Percentiles rank a stretch among this genome's conserved stretches.
Evolutionary conservation across 1,140 invertebrate genomes (phyloP).

Genomic region (Eupeodes corollae): DNA sequence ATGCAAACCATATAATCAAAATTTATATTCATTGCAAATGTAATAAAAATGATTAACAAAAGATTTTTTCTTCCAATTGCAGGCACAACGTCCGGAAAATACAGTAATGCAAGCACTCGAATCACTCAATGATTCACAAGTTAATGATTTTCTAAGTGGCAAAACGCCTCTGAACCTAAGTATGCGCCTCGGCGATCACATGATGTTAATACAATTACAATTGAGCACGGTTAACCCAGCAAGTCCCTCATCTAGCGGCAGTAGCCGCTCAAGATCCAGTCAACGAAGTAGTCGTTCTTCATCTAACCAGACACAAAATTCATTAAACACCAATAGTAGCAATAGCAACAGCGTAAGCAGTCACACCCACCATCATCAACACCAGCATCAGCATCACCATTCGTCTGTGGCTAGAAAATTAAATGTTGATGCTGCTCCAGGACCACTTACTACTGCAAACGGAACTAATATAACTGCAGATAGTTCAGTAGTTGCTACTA

Average conservation of each 20-base stretch:
- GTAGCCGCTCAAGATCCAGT: constrained; percentile 11
- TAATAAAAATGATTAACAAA: too few species aligned
- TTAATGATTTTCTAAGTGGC: constrained; percentile 88
- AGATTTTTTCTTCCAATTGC: constrained; percentile 37
- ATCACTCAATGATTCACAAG: constrained; percentile 84
- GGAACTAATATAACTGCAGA: background rate
- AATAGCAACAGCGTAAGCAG: constrained; percentile 4
- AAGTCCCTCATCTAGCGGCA: constrained; percentile 11
- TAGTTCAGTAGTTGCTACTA: background rate
- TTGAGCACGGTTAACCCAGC: constrained; percentile 64
- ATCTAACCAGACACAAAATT: background rate
- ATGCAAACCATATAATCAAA: too few species aligned
- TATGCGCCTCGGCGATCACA: constrained; percentile 88
- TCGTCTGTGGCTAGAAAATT: background rate
- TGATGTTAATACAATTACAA: constrained; percentile 93
- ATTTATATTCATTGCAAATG: too few species aligned
- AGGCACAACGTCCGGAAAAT: constrained; percentile 83
- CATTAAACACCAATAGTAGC: background rate
- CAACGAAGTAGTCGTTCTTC: constrained; percentile 14
- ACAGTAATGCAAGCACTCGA: constrained; percentile 91
- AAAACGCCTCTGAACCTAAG: constrained; percentile 87
- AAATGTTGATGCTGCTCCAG: too few species aligned
- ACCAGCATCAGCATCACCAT: constrained; percentile 8
- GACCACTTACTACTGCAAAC: too few species aligned
- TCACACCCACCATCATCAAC: constrained; percentile 20